Evolutionary conservation across 2,797 vertebrate genomes (phyloP).

Genomic region (Falco peregrinus): DNA sequence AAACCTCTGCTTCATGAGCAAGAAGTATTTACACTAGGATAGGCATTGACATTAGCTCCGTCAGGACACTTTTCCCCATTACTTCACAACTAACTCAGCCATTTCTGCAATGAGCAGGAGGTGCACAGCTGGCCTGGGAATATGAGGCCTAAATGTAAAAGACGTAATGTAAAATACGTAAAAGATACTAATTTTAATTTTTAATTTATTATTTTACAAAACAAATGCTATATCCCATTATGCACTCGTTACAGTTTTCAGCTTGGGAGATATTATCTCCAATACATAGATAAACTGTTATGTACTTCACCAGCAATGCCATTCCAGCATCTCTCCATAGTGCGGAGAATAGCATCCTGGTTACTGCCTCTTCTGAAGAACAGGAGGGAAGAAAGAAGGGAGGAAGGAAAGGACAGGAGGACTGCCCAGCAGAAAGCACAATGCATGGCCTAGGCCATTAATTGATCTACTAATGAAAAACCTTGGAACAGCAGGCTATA

Average conservation of each 20-base stretch:
- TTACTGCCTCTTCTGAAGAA: background rate
- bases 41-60: background rate
- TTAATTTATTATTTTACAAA: background rate
- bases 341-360: background rate
- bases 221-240: background rate
- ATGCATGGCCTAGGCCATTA: background rate
- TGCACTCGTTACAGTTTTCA: background rate
- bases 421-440: background rate
- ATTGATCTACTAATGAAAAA: background rate
- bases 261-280: background rate
- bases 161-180: background rate
- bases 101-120: background rate
- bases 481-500: background rate
- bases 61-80: background rate
- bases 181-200: background rate
- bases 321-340: background rate
- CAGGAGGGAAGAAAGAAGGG: background rate
- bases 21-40: background rate
- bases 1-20: background rate
- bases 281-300: background rate
- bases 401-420: background rate
- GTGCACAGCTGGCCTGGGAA: background rate
- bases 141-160: background rate
- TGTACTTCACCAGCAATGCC: background rate
- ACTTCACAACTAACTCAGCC: background rate